Base-by-base conservation (phyloP, 37 sponge, comb jelly and placozoan species). In the Tethya wilhelma region DNA sequence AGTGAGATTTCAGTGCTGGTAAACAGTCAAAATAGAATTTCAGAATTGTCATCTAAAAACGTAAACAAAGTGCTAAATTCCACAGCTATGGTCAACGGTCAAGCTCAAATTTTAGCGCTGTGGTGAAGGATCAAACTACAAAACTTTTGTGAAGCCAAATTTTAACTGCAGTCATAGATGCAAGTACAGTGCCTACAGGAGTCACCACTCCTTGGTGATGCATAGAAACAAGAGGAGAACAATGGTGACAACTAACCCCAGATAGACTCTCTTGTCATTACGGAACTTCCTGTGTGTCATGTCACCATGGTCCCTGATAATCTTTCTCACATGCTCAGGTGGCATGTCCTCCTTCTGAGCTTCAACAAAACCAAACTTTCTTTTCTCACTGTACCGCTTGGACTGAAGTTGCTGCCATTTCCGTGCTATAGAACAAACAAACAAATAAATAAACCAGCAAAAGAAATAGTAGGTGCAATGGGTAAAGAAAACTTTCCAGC, bases 301-400 rank as follows among this genome's bases (percentile, higher is more conserved):
- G 74, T 98, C 99, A 0, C 99, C 99, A 78, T 98, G 99, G 83
- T 98, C 99, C 25, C 99, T 85, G 39, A 98, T 96, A 59, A 98
- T 98, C 91, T 98, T 98, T 22, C 99, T 65, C 29, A 98, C 97
- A 62, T 98, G 99, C 77, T 98, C 99, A 38, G 97, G 97, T 7
- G 99, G 99, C 95, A 98, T 94, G 73, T 98, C 97, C 71, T 98
- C 99, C 73, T 98, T 98, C 90, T 98, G 99, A 29, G 99, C 99
- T 78, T 98, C 99, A 25, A 98, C 97, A 78, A 96, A 98, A 2
- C 97, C 97, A 81, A 98, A 98, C 84, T 96, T 96, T 37, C 99
- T 83, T 79, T 98, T 98, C 79, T 98, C 99, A 45, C 90, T 86
- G 87, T 98, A 98, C 25, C 97, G 77, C 76, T 98, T 96, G 42